These are phyloP conservation scores for Naso thynnoides DNA, from an alignment of 2,797 vertebrate species.

Conservation along the genomic window DNA sequence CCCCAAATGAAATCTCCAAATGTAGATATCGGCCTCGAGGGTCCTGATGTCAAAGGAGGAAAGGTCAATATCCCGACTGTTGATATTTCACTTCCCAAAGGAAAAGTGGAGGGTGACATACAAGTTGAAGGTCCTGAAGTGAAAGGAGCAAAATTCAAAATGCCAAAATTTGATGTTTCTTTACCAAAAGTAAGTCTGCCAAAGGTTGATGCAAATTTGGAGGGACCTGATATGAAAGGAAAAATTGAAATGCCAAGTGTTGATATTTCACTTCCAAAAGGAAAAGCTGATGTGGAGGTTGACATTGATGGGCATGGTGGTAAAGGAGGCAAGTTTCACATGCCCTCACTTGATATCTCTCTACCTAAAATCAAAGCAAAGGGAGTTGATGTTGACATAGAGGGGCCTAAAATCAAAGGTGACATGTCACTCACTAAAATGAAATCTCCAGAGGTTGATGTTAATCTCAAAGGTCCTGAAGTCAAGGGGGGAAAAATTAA, in stretches of 20 bases:
- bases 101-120: slow-evolving; percentile 40
- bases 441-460: slow-evolving; percentile 22
- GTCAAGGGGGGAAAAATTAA: slow-evolving; percentile 35
- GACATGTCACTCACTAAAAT: slow-evolving; percentile 33
- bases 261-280: slow-evolving; percentile 63
- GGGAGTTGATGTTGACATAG: slow-evolving; percentile 34
- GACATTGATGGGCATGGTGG: slow-evolving; percentile 24
- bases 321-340: slow-evolving; percentile 56
- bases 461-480: slow-evolving; percentile 33
- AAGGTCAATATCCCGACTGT: slow-evolving; percentile 65
- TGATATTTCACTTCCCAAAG: slow-evolving; percentile 66
- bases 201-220: slow-evolving; percentile 38
- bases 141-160: slow-evolving; percentile 59
- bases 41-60: slow-evolving; percentile 33
- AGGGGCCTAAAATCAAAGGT: slow-evolving; percentile 48
- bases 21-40: slow-evolving; percentile 42
- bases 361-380: slow-evolving; percentile 70
- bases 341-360: slow-evolving; percentile 65
- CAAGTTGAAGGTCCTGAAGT: slow-evolving; percentile 43
- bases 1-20: slow-evolving; percentile 41
- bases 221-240: slow-evolving; percentile 56
- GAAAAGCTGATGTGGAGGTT: slow-evolving; percentile 35
- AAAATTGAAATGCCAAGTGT: slow-evolving; percentile 53
- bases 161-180: slow-evolving; percentile 62
- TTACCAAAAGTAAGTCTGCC: slow-evolving; percentile 61